Evolutionary conservation across 2,797 vertebrate species (phyloP).

Genomic region (Helarctos malayanus): DNA sequence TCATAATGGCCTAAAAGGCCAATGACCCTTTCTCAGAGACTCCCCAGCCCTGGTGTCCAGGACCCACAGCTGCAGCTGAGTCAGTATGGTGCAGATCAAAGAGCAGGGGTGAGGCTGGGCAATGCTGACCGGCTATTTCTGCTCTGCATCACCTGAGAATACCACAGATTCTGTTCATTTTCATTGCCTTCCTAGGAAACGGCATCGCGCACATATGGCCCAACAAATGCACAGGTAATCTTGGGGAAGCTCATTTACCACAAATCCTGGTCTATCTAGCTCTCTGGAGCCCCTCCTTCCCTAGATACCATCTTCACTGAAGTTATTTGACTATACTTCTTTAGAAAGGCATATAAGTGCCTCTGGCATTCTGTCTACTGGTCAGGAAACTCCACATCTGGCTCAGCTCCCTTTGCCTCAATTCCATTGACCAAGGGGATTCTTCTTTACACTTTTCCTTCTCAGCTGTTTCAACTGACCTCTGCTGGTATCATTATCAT

Average conservation of each 20-base stretch:
- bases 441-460: neutral
- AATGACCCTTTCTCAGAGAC: neutral
- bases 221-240: neutral
- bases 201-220: neutral
- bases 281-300: neutral
- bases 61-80: neutral
- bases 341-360: neutral
- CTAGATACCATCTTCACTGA: neutral
- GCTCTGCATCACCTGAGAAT: neutral
- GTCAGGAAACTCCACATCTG: neutral
- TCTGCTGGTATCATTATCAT: neutral
- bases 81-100: neutral
- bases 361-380: neutral
- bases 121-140: rapidly evolving
- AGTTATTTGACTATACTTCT: neutral
- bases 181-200: neutral
- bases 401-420: neutral
- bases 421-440: neutral
- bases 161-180: neutral
- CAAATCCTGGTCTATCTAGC: neutral
- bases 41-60: neutral
- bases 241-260: neutral
- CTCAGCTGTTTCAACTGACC: neutral
- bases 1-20: neutral
- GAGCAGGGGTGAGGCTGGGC: neutral